Percentiles rank a stretch among this genome's conserved stretches.
These are phyloP conservation scores for Plagodis dolabraria DNA, from an alignment of 2,888 invertebrate species.

Conservation along the genomic window DNA sequence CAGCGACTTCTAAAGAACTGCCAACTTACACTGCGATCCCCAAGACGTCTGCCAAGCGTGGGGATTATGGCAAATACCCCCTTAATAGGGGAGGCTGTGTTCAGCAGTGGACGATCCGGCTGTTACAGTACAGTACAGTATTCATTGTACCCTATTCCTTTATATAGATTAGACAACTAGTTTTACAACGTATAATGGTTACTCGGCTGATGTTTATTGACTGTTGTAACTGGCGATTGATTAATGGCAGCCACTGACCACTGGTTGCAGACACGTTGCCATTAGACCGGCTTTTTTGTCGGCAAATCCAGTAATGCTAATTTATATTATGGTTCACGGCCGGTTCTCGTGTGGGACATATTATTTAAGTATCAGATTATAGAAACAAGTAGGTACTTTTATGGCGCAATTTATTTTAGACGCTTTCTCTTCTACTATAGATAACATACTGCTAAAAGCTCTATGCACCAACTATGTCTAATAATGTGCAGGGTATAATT, in stretches of 20 bases:
- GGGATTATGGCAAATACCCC: too few relatives aligned
- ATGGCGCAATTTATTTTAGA: background rate
- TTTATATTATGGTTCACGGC: constrained; percentile 47
- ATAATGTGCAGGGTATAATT: too few relatives aligned
- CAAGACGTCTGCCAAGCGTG: too few relatives aligned
- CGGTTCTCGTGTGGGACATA: constrained; percentile 34
- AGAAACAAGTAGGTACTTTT: background rate
- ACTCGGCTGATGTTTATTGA: constrained; percentile 26
- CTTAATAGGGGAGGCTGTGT: too few relatives aligned
- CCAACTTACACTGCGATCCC: too few relatives aligned
- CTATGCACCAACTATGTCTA: too few relatives aligned
- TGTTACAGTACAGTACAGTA: too few relatives aligned
- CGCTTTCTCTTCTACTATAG: background rate
- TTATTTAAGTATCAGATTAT: constrained; percentile 27
- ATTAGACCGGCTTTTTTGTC: constrained; percentile 21
- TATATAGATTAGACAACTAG: constrained; percentile 36
- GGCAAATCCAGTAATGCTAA: constrained; percentile 36
- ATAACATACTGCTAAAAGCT: too few relatives aligned
- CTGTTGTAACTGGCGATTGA: constrained; percentile 32
- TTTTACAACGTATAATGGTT: constrained; percentile 29
- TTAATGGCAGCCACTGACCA: constrained; percentile 23
- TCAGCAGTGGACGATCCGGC: too few relatives aligned
- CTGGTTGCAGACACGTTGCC: constrained; percentile 9
- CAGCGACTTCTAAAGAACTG: too few relatives aligned
- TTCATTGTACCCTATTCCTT: background rate